Evolutionary conservation across 2,797 vertebrate genomes (phyloP), one percentile per base, ranked within the genome.

Genomic region (Megalops cyprinoides): DNA sequence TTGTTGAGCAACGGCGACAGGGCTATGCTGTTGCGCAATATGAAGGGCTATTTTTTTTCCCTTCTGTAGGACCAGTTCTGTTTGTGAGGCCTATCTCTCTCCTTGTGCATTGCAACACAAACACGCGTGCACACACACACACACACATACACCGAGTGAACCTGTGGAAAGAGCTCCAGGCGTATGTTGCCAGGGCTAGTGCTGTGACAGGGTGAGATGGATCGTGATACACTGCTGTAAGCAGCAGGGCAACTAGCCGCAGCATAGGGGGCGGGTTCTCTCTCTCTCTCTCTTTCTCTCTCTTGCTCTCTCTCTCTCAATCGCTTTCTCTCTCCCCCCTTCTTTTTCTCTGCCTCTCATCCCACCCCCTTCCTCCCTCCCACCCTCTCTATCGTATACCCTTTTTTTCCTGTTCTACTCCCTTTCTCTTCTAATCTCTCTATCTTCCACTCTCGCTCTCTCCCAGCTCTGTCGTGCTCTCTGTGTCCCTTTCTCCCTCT

Each of bases 41-140:
- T 69, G 65, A 69, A 69, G 18, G 71, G 71, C 39, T n/a, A 42
- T 46, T 74, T 74, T 69, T 69, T 34, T 69, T 69, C n/a, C n/a
- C n/a, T n/a, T n/a, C n/a, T n/a, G n/a, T n/a, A 37, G 37, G 65
- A 69, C 65, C 65, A 69, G 34, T 69, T 69, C 65, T 69, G 65
- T 65, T 39, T 69, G 65, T 69, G 65, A 42, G 37, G 34, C 65
- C 65, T 20, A 39, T 69, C 37, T 69, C 65, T 69, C 4, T 53
- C 51, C 34, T 7, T 69, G 37, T 23, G 34, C 37, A 71, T 48
- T 74, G 71, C 39, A 37, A 74, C 71, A 74, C 65, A 39, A 25
- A 2, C 34, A 5, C 65, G 0, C 65, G 0, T 71, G 48, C 71
- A 48, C 71, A 48, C 39, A 25, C 69, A 46, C 69, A 42, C 69